Conservation (phyloP, 2,888 invertebrate genomes). For the Drosophila pegasa region DNA sequence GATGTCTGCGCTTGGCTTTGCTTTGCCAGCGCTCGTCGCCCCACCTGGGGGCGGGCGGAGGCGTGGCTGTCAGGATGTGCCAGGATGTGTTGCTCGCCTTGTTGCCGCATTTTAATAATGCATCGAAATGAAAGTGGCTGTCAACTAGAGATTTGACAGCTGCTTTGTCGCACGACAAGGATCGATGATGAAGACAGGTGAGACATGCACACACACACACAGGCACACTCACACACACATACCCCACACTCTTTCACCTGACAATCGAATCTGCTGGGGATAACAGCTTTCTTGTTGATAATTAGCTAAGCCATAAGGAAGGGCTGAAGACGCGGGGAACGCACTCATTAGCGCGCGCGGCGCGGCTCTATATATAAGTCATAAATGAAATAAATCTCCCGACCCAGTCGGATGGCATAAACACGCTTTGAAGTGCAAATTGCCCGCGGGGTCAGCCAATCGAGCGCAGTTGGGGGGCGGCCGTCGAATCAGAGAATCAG, state of each 20-base stretch:
- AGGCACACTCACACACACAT: too few species aligned
- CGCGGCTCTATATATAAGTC: conserved; percentile 42
- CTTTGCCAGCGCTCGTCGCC: conserved; percentile 19
- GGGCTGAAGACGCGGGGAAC: too few species aligned
- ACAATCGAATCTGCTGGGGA: conserved; percentile 4
- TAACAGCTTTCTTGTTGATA: conserved; percentile 4
- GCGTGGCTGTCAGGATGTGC: conserved; percentile 49
- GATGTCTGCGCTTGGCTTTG: conserved; percentile 66
- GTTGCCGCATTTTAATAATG: conserved; percentile 79
- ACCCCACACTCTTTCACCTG: not conserved
- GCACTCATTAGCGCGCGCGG: conserved; percentile 3
- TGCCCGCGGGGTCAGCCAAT: conserved; percentile 75
- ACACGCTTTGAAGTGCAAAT: conserved; percentile 77
- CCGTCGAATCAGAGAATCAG: not conserved
- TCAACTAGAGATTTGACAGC: conserved; percentile 80
- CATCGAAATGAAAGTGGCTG: conserved; percentile 80
- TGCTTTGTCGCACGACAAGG: conserved; percentile 77
- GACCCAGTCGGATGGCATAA: conserved; percentile 78
- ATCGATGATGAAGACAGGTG: conserved; percentile 61
- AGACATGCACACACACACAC: not conserved
- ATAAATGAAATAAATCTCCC: conserved; percentile 78
- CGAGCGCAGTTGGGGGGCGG: conserved; percentile 6
- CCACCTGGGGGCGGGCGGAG: conserved; percentile 50
- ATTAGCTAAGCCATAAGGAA: conserved; percentile 3
- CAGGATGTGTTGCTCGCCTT: conserved; percentile 68